Evolutionary conservation across 2,113 vertebrate species (phyloP).

Genomic region (Enhydra lutris): DNA sequence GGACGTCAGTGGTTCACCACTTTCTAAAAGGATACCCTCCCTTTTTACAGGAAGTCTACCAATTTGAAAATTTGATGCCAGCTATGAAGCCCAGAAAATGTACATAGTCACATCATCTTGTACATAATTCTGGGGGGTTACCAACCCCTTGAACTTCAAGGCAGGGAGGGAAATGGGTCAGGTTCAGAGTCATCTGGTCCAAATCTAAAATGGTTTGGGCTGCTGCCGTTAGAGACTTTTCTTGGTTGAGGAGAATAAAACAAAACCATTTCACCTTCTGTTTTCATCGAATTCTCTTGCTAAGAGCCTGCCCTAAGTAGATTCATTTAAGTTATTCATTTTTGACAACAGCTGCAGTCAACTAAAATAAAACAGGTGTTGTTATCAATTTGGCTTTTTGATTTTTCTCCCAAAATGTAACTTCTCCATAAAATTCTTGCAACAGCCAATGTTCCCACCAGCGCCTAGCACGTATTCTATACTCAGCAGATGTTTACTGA

Average conservation of each 20-base stretch:
- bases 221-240: neutral
- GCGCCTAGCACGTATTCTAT: neutral
- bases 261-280: neutral
- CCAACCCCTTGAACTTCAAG: neutral
- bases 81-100: neutral
- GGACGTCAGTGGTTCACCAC: neutral
- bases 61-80: neutral
- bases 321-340: conserved; percentile 27
- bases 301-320: neutral
- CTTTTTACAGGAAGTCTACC: neutral
- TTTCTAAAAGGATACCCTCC: neutral
- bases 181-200: neutral
- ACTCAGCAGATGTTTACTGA: conserved; percentile 21
- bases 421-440: conserved; percentile 52
- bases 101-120: neutral
- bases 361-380: conserved; percentile 68
- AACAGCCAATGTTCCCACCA: conserved; percentile 4
- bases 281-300: neutral
- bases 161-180: neutral
- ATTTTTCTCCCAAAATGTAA: conserved; percentile 49
- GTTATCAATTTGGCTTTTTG: conserved; percentile 56
- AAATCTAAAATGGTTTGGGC: neutral
- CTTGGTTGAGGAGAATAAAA: neutral
- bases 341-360: conserved; percentile 51
- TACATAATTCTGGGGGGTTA: neutral